Conservation (phyloP, 37 sponge, comb jelly and placozoan genomes). For the Axinella damicornis region DNA sequence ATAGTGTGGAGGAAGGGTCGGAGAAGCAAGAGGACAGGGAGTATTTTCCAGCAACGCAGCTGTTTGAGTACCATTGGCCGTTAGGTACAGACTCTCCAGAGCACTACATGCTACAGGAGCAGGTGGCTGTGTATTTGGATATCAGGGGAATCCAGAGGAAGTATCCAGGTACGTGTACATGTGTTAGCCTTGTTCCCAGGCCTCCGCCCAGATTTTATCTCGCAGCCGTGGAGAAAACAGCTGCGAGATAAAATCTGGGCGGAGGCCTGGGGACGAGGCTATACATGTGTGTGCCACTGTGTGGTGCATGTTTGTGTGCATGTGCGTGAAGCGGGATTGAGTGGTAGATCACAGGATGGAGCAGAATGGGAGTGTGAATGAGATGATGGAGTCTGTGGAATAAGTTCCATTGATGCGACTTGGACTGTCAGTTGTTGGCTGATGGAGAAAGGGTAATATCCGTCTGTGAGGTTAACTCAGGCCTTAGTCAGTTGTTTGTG, state of each 20-base stretch:
- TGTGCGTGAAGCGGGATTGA: background rate
- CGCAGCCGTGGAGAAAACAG: too few relatives aligned
- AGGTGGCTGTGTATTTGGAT: slow-evolving; percentile 88
- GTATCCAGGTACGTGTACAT: slow-evolving; percentile 70
- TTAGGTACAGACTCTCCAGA: slow-evolving; percentile 63
- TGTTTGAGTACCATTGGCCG: slow-evolving; percentile 97
- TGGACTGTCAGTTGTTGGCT: too few relatives aligned
- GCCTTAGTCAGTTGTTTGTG: too few relatives aligned
- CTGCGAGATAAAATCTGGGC: background rate
- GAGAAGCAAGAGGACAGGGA: too few relatives aligned
- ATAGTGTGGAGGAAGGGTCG: too few relatives aligned
- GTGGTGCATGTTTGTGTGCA: background rate
- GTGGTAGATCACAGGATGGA: too few relatives aligned
- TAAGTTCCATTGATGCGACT: too few relatives aligned
- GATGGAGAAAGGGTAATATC: too few relatives aligned
- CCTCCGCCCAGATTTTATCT: too few relatives aligned
- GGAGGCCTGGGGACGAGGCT: background rate
- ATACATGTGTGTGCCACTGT: background rate
- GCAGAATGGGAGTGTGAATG: too few relatives aligned
- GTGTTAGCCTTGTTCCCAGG: background rate
- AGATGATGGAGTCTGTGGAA: too few relatives aligned
- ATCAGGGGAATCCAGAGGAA: slow-evolving; percentile 85
- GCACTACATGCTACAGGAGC: slow-evolving; percentile 94
- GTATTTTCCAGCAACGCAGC: background rate
- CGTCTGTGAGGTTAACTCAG: too few relatives aligned